Conservation (phyloP, 2,888 invertebrate genomes). For the Eulithis testata region DNA sequence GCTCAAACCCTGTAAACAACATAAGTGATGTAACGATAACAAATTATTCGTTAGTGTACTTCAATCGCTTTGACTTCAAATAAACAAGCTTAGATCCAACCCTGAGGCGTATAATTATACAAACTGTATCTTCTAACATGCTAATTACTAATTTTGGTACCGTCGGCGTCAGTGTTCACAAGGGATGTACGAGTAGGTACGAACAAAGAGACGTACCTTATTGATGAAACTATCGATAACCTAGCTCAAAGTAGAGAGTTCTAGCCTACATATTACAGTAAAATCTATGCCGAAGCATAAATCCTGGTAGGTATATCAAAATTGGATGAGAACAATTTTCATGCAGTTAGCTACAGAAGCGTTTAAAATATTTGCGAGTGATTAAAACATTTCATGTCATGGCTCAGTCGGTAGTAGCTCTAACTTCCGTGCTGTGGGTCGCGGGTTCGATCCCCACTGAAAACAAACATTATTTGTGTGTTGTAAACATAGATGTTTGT, state of each 20-base stretch:
- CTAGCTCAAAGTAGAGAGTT: neutral
- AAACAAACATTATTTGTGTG: no score
- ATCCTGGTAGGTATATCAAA: no score
- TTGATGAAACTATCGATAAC: neutral
- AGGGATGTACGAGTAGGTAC: neutral
- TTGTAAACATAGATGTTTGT: no score
- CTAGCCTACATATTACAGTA: no score
- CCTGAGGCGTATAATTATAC: constrained; percentile 7
- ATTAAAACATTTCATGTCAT: no score
- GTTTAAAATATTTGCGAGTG: no score
- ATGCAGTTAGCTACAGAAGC: no score
- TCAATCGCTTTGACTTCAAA: constrained; percentile 18
- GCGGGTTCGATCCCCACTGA: no score
- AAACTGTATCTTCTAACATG: constrained; percentile 10
- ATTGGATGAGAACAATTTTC: no score
- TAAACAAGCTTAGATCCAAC: constrained; percentile 19
- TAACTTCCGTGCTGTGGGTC: no score
- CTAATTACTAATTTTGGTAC: constrained; percentile 9
- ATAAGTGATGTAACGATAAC: constrained; percentile 7
- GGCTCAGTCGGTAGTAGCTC: no score
- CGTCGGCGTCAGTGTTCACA: neutral
- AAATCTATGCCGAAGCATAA: no score
- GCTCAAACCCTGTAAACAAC: neutral
- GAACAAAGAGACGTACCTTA: neutral
- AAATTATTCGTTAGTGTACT: constrained; percentile 17